Evolutionary conservation across 2,888 invertebrate genomes (phyloP), one percentile per base, ranked within the genome.

Genomic region (Lacanobia wlatinum): DNA sequence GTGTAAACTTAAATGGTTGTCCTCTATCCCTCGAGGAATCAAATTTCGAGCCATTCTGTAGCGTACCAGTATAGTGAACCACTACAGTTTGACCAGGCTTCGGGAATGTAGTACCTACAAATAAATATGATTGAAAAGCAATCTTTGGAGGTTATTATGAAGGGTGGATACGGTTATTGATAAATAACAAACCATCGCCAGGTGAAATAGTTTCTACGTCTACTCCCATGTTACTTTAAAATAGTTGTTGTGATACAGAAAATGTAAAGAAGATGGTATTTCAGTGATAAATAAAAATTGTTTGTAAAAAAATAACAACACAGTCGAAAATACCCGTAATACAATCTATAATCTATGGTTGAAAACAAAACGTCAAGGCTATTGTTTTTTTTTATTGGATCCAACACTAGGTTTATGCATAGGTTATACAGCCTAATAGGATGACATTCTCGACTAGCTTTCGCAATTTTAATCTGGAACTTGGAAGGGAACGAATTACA

Each of bases 1-100:
- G 97, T 83, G 97, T 98, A 95, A 99, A 99, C 93, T 98, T 98
- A 95, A 99, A 99, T 7, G 99, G 99, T 87, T 97, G 97, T 38
- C 98, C 98, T 87, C 99, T 98, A 92, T 99, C 99, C 84, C 99
- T 97, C 12, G 99, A 99, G 0, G 99, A 99, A 95, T 99, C 99
- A 89, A 99, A 99, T 94, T 98, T 98, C 85, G 96, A 98, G 14
- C 99, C 99, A 96, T 98, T 97, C 88, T 97, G 95, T 86, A 99
- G 96, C 0, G 98, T 99, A 81, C 99, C 99, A 80, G 99, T 99
- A 93, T 99, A 99, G 93, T 99, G 99, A 58, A 99, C 99, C 34
- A 98, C 98, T 14, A 99, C 99, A 56, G 98, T 98, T 96, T 99
- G 99, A 14, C 99, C 99, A 65, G 97, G 97, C 96, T 99, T 99